phyloP scores from a whole-genome alignment of 1,140 invertebrate species.

The Macrocentrus cingulum region DNA sequence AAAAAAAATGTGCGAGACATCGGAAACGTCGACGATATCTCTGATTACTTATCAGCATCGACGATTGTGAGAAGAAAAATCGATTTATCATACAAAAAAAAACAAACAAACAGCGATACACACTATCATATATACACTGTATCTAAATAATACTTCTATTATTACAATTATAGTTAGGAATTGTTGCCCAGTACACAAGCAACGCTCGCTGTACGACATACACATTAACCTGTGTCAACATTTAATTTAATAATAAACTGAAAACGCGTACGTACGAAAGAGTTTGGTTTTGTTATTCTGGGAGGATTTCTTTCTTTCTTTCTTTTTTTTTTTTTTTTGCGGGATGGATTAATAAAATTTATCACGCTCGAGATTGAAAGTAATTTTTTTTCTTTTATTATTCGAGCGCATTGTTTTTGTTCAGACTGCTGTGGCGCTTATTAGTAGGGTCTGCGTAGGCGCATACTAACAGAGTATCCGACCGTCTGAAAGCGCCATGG shows the following conservation, averaged over 20 bases:
- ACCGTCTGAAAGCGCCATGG: too few relatives aligned
- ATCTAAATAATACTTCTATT: constrained; percentile 58
- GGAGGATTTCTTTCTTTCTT: constrained; percentile 2
- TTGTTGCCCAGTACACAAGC: constrained; percentile 53
- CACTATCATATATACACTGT: constrained; percentile 35
- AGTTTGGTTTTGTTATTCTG: not conserved
- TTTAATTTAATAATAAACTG: constrained; percentile 61
- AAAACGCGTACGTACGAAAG: constrained; percentile 56
- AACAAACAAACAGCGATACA: constrained; percentile 23
- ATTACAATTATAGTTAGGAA: constrained; percentile 55
- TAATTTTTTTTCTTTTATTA: constrained; percentile 44
- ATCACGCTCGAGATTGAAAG: too few relatives aligned
- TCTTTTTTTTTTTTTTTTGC: constrained; percentile 4
- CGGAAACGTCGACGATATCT: not conserved
- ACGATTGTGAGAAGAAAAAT: constrained; percentile 1
- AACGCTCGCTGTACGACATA: constrained; percentile 55
- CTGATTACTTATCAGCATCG: constrained; percentile 7
- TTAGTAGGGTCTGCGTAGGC: constrained; percentile 40
- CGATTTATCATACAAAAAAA: constrained; percentile 28
- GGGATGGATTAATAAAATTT: too few relatives aligned
- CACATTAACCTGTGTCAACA: constrained; percentile 57
- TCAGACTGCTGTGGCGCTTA: constrained; percentile 45
- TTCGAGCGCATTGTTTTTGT: constrained; percentile 41
- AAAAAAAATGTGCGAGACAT: constrained; percentile 23
- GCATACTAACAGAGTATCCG: not conserved